Base-by-base conservation (phyloP, 2,797 vertebrate species). In the Alfaro cultratus region DNA sequence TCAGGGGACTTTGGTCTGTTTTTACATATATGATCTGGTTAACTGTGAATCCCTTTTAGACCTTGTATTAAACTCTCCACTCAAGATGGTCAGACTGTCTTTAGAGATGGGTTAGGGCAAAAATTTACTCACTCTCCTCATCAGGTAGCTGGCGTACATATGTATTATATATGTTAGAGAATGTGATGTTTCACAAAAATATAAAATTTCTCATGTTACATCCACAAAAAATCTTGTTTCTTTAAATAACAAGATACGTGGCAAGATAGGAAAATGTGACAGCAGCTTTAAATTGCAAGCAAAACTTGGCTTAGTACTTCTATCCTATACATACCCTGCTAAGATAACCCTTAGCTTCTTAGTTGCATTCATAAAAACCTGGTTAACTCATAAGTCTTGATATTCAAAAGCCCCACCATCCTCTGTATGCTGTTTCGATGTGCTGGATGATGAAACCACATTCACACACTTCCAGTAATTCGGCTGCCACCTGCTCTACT, bases 401-500 rank as follows among this genome's bases (percentile, higher is more conserved):
- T 0, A 11, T 83, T 85, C 85, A 83, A 82, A 85, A 55, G 43
- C 75, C 68, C 53, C 18, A 1, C 62, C 10, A 3, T 86, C 73
- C 57, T 82, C 55, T 29, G 26, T 46, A 43, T 82, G 67, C 74
- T 76, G 74, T 77, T 85, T 75, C 75, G 67, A 81, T 88, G 79
- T 81, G 71, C 81, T 68, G 67, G 74, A 82, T 82, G 79, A 86
- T 83, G 84, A 88, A 83, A 92, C 62, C 55, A n/a, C 75, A 71
- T 85, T 90, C 76, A 60, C 81, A 83, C 60, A 70, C 67, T 82
- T 47, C 74, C 73, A 83, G 78, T 31, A 79, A 78, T 82, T 87
- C 62, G 41, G 80, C 85, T 80, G 82, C 88, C 87, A 91, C 85
- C 85, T 87, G 88, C 87, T 82, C 74, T 21, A 34, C 81, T 51